These are phyloP conservation scores for Balanococcus diminutus DNA, from an alignment of 2,888 invertebrate species.

Conservation along the genomic window DNA sequence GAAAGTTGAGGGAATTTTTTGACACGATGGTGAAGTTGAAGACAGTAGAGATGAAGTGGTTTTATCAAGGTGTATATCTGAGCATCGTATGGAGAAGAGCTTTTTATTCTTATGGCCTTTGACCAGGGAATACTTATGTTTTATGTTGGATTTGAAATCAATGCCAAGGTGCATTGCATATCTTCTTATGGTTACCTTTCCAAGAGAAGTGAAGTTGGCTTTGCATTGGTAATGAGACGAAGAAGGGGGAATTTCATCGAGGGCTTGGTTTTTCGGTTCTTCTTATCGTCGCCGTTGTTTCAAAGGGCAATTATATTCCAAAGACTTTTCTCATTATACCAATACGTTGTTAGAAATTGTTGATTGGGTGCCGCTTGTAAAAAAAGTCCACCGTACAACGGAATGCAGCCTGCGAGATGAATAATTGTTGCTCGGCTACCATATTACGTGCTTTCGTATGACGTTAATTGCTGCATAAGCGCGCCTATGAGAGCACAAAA, in stretches of 20 bases:
- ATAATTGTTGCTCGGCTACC: background rate
- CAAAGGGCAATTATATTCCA: background rate
- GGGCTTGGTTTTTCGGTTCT: background rate
- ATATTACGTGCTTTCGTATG: background rate
- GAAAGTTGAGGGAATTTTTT: background rate
- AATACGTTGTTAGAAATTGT: background rate
- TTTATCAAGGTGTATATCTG: background rate
- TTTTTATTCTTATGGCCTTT: background rate
- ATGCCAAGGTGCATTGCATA: background rate
- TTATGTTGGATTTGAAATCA: background rate
- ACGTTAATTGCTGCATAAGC: constrained; percentile 4
- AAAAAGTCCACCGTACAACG: background rate
- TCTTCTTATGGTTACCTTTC: background rate
- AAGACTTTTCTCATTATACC: background rate
- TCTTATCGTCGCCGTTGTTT: too few relatives aligned
- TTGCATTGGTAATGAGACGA: background rate
- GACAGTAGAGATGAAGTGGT: background rate
- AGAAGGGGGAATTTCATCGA: background rate
- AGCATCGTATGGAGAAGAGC: background rate
- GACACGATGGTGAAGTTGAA: too few relatives aligned
- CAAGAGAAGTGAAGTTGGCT: too few relatives aligned
- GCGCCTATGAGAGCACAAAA: background rate
- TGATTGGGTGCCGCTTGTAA: background rate
- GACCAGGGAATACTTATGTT: background rate
- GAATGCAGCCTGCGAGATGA: background rate